Evolutionary conservation across 92 coral and sea anemone genomes (phyloP), one percentile per base, ranked within the genome.

Genomic region (Epizoanthus fatuus): DNA sequence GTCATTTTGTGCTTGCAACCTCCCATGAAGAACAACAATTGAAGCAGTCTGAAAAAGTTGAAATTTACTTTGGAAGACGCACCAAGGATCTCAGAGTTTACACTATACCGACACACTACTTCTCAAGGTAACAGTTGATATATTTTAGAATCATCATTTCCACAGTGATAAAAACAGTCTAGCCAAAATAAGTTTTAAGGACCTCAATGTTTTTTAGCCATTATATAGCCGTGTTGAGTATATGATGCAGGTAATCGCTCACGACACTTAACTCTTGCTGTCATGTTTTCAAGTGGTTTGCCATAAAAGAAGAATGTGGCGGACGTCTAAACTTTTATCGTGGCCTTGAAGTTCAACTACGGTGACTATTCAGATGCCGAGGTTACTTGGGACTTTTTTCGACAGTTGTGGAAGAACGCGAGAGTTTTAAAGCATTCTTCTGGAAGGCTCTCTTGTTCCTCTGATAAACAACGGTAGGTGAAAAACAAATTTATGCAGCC

Each of bases 1-100:
- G 70, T 77, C 82, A 77, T 59, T 77, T 60, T 59, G 49, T 44
- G 82, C 82, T 6, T 25, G 70, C 53, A 77, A 60, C 69, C 82
- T 77, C 82, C 82, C 82, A 77, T 60, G 82, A 77, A 77, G 82
- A 11, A 39, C 45, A 60, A 59, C 70, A 60, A 68, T 14, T 17
- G n/a, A 52, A 56, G 20, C 13, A 54, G 44, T 35, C 47, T 65
- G 69, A 75, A n/a, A 37, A 75, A 25, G 20, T 74, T 74, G 55
- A 5, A 37, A 19, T 57, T 57, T n/a, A 11, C 9, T 11, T 19
- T 39, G 82, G 58, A 14, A 39, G 19, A 56, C 70, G 14, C 44
- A 19, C 71, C 15, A 60, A 60, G 38, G 49, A 39, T 74, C 3
- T 32, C 81, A 37, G 63, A 16, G n/a, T 14, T 17, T 19, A 7